phyloP scores from a whole-genome alignment of 1,140 invertebrate genomes.

The Lamellibrachia luymesi region DNA sequence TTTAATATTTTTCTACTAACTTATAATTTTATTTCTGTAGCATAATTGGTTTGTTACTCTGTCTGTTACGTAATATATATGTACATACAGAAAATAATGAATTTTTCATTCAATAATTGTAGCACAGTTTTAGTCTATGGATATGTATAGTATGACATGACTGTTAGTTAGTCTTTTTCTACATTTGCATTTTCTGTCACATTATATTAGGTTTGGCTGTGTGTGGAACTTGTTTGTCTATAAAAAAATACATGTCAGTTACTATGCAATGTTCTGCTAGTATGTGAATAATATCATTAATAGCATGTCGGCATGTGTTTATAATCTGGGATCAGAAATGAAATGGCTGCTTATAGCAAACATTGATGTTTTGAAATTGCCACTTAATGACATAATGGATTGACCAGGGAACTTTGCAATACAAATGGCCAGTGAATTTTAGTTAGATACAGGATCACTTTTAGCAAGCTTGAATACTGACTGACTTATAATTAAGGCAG shows the following conservation, averaged over 20 bases:
- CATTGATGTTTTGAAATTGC: too few relatives aligned
- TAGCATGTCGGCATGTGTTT: not conserved
- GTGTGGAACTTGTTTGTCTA: not conserved
- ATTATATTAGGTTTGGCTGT: not conserved
- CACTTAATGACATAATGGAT: too few relatives aligned
- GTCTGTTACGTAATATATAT: not conserved
- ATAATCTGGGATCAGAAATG: too few relatives aligned
- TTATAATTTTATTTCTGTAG: not conserved
- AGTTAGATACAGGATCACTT: too few relatives aligned
- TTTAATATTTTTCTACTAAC: slow-evolving; percentile 6
- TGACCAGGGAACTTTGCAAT: too few relatives aligned
- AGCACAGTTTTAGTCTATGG: not conserved
- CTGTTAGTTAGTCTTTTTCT: not conserved
- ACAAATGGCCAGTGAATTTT: too few relatives aligned
- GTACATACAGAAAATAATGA: not conserved
- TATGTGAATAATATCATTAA: not conserved
- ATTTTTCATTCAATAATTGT: not conserved
- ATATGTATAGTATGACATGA: not conserved
- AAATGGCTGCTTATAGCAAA: too few relatives aligned
- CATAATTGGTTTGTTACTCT: not conserved
- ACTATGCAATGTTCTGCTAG: not conserved
- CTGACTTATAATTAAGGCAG: too few relatives aligned
- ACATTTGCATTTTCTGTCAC: not conserved
- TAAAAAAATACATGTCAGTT: not conserved
- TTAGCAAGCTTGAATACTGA: too few relatives aligned